These are phyloP conservation scores for Diphyllodes magnificus DNA, from an alignment of 2,113 vertebrate genomes.

Conservation along the genomic window DNA sequence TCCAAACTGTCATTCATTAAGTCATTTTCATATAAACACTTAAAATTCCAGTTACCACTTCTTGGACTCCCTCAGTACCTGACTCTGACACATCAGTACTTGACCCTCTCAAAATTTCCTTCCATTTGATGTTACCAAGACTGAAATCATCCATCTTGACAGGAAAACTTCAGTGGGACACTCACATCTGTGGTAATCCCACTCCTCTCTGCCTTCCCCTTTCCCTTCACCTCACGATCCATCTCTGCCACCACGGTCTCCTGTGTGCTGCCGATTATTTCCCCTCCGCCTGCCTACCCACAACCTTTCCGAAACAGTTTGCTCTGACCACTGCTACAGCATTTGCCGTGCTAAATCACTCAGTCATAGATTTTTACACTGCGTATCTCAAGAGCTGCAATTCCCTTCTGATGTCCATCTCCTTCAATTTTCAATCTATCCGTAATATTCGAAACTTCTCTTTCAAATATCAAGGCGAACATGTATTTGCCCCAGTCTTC, in stretches of 20 bases:
- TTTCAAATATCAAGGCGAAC: background rate
- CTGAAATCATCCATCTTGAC: constrained; percentile 22
- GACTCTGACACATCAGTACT: background rate
- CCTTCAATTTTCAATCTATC: background rate
- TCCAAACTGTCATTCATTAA: background rate
- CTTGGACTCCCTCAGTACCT: background rate
- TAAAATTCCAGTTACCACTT: background rate
- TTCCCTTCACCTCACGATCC: background rate
- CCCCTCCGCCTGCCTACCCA: background rate
- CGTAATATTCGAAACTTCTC: accelerated
- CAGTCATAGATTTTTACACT: background rate
- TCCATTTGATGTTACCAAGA: background rate
- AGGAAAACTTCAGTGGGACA: constrained; percentile 9
- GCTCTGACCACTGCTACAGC: background rate
- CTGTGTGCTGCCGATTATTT: background rate
- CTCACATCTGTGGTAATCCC: constrained; percentile 7
- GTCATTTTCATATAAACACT: background rate
- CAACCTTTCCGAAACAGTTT: background rate
- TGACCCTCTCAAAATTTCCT: background rate
- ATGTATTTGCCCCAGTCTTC: background rate
- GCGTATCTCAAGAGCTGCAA: background rate
- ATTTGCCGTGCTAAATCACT: background rate
- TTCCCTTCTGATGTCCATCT: background rate
- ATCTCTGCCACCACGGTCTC: background rate
- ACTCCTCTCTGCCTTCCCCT: background rate